Base-by-base conservation (phyloP, 2,888 invertebrate genomes). In the Gari tellinella region DNA sequence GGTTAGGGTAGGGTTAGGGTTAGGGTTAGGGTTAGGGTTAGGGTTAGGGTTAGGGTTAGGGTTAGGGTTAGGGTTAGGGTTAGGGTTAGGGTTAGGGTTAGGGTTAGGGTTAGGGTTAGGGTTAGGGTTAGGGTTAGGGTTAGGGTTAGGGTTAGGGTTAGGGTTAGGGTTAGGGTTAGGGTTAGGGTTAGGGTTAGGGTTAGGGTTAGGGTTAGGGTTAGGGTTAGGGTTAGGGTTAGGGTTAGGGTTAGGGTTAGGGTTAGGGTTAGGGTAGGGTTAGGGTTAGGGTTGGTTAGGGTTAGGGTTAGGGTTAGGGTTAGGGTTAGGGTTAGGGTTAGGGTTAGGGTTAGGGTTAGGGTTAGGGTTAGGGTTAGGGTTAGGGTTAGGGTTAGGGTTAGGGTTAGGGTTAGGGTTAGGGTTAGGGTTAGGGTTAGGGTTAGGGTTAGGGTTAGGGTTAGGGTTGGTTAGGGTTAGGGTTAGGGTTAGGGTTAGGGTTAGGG, bases 101-200 rank as follows among this genome's bases (percentile, higher is more conserved):
- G 63, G 70, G 77, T 69, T 75, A 78, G 64, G 75, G 81, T 80
- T n/a, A n/a, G n/a, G n/a, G n/a, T n/a, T n/a, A n/a, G n/a, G n/a
- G n/a, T n/a, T n/a, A n/a, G n/a, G n/a, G n/a, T 82, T 78, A 68
- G 78, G 81, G 75, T 80, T 80, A 70, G 80, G 81, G 72, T 72
- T 61, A 64, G 70, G 63, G 55, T 79, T 64, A 65, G 77, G 78
- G 73, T 73, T 73, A 66, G 69, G 73, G 78, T 73, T 73, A 66
- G 73, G 69, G 57, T 64, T 72, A 67, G 66, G 76, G 67, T 58
- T 67, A 60, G 67, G n/a, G n/a, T n/a, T n/a, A n/a, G 72, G 63
- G n/a, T n/a, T n/a, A n/a, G n/a, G n/a, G n/a, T n/a, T n/a, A n/a
- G n/a, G n/a, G n/a, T n/a, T n/a, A n/a, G 70, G 75, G 70, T 70